phyloP scores from a whole-genome alignment of 2,888 invertebrate species.

The Calephelis perditalis region DNA sequence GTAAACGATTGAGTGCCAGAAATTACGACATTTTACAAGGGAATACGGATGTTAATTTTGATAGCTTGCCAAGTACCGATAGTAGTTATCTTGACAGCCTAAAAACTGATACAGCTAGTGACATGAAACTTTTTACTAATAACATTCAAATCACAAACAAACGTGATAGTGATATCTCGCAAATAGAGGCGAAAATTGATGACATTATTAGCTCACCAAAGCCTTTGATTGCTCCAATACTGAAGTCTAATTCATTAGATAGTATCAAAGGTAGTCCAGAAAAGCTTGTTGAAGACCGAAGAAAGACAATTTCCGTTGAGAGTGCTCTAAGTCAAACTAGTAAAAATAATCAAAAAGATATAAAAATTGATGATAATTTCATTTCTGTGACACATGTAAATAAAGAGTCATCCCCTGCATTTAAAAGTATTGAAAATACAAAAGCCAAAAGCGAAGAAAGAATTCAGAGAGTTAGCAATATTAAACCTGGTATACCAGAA shows the following conservation, averaged over 20 bases:
- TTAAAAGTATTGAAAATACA: slow-evolving; percentile 40
- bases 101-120: slow-evolving; percentile 59
- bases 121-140: slow-evolving; percentile 60
- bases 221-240: slow-evolving; percentile 67
- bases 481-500: slow-evolving; percentile 76
- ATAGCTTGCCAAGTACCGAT: slow-evolving; percentile 68
- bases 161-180: slow-evolving; percentile 70
- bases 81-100: slow-evolving; percentile 71
- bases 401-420: slow-evolving; percentile 51
- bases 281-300: slow-evolving; percentile 60
- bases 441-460: slow-evolving; percentile 64
- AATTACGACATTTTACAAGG: slow-evolving; percentile 57
- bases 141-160: slow-evolving; percentile 64
- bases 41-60: slow-evolving; percentile 57
- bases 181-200: slow-evolving; percentile 76
- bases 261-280: slow-evolving; percentile 78
- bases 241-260: slow-evolving; percentile 77
- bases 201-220: slow-evolving; percentile 75
- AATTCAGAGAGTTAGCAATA: slow-evolving; percentile 42
- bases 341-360: slow-evolving; percentile 41
- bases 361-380: slow-evolving; percentile 62
- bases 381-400: slow-evolving; percentile 79
- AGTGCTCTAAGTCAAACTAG: slow-evolving; percentile 52
- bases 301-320: slow-evolving; percentile 72
- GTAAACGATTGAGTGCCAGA: slow-evolving; percentile 60